Percentiles rank a stretch among this genome's conserved stretches.
phyloP scores from a whole-genome alignment of 2,888 invertebrate genomes.

The Pycnomerus fuliginosus region DNA sequence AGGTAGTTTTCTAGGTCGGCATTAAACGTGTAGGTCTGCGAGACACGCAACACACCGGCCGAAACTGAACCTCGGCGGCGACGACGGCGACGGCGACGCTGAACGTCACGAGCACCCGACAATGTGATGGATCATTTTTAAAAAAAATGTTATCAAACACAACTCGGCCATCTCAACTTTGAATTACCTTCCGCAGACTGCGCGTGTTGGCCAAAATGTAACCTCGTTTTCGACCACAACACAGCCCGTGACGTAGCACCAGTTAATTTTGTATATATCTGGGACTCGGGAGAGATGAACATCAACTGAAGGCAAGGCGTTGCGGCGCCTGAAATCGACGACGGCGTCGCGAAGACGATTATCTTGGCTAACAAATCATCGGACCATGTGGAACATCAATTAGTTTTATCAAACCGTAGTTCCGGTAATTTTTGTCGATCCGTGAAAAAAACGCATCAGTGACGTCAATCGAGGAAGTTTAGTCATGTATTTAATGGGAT shows the following conservation, averaged over 20 bases:
- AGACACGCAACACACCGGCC: slow-evolving; percentile 26
- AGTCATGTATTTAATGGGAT: no score
- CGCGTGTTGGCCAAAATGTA: slow-evolving; percentile 11
- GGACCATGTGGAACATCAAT: background rate
- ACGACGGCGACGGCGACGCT: slow-evolving; percentile 17
- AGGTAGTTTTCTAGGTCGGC: slow-evolving; percentile 30
- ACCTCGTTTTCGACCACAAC: slow-evolving; percentile 13
- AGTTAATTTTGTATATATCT: slow-evolving; percentile 53
- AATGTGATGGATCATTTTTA: slow-evolving; percentile 1
- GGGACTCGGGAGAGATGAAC: slow-evolving; percentile 38
- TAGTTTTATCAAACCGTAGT: slow-evolving; percentile 20
- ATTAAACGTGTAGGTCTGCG: slow-evolving; percentile 27
- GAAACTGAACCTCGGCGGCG: slow-evolving; percentile 19
- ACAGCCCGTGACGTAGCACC: slow-evolving; percentile 42
- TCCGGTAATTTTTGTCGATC: no score
- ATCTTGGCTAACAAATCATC: slow-evolving; percentile 14
- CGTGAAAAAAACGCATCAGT: no score
- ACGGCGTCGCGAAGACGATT: slow-evolving; percentile 15
- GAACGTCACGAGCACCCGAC: slow-evolving; percentile 11
- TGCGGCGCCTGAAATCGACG: slow-evolving; percentile 27
- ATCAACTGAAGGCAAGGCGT: slow-evolving; percentile 25
- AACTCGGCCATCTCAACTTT: slow-evolving; percentile 2
- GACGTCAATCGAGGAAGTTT: no score
- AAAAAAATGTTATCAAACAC: background rate
- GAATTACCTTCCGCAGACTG: slow-evolving; percentile 13